Evolutionary conservation across 2,797 vertebrate species (phyloP).

Genomic region (Astyanax mexicanus): DNA sequence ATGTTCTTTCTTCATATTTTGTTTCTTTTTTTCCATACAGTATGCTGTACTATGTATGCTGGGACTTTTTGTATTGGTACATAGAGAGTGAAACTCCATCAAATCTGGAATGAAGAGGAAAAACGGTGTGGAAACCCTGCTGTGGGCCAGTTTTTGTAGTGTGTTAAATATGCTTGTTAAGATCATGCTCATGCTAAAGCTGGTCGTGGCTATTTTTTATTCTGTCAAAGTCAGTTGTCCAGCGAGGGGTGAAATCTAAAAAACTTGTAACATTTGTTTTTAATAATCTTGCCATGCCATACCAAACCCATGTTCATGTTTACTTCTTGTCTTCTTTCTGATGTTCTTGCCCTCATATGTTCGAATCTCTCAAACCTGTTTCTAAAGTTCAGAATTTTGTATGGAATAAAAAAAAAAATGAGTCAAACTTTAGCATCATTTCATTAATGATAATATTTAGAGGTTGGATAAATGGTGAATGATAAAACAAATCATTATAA

Average conservation of each 20-base stretch:
- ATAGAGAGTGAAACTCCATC: slow-evolving; percentile 61
- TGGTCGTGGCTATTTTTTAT: slow-evolving; percentile 33
- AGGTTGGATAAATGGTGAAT: no score
- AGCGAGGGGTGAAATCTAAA: neutral
- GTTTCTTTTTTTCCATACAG: slow-evolving; percentile 56
- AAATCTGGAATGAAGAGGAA: neutral
- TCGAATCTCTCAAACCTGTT: slow-evolving; percentile 40
- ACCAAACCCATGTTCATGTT: slow-evolving; percentile 17
- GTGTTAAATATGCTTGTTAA: slow-evolving; percentile 24
- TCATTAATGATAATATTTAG: slow-evolving; percentile 24
- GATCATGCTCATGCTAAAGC: slow-evolving; percentile 38
- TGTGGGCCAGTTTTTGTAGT: slow-evolving; percentile 29
- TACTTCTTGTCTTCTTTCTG: slow-evolving; percentile 4
- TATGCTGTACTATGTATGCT: slow-evolving; percentile 84
- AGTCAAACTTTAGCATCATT: slow-evolving; percentile 42
- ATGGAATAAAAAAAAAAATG: slow-evolving; percentile 64
- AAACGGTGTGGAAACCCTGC: neutral
- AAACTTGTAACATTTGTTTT: slow-evolving; percentile 28
- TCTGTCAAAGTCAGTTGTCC: slow-evolving; percentile 10
- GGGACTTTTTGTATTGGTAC: slow-evolving; percentile 84
- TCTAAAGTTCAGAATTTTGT: slow-evolving; percentile 56
- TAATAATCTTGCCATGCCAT: slow-evolving; percentile 29
- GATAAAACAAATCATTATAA: no score
- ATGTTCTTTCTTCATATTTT: neutral
- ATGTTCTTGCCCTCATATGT: slow-evolving; percentile 34